phyloP scores from a whole-genome alignment of 2,797 vertebrate species.

The Falco rusticolus region DNA sequence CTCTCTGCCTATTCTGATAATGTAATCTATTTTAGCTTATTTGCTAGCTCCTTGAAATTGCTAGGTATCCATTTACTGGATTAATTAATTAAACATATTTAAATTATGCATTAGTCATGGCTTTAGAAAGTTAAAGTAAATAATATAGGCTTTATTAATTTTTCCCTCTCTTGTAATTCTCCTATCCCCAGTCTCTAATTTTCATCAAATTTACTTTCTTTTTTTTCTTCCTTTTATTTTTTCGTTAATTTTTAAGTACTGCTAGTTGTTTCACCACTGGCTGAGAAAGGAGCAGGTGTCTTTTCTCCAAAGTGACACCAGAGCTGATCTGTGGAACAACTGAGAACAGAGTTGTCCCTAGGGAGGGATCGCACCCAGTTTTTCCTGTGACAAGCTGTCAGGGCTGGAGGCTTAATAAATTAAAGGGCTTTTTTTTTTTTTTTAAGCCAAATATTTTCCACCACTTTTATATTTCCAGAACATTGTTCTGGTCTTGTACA shows the following conservation, averaged over 20 bases:
- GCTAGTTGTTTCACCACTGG: not conserved
- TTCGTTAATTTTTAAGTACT: slow-evolving; percentile 12
- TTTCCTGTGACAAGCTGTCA: slow-evolving; percentile 37
- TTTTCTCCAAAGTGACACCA: not conserved
- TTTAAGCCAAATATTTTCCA: slow-evolving; percentile 31
- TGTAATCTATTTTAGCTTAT: slow-evolving; percentile 45
- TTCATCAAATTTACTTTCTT: slow-evolving; percentile 6
- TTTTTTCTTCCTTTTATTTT: not conserved
- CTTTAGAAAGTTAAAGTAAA: slow-evolving; percentile 58
- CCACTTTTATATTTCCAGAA: slow-evolving; percentile 19
- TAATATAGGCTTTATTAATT: slow-evolving; percentile 45
- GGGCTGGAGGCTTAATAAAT: slow-evolving; percentile 15
- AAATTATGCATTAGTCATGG: slow-evolving; percentile 57
- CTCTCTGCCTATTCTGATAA: slow-evolving; percentile 35
- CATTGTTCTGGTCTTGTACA: slow-evolving; percentile 18
- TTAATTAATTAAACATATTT: slow-evolving; percentile 66
- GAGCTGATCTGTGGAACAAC: slow-evolving; percentile 23
- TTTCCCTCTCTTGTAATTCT: slow-evolving; percentile 29
- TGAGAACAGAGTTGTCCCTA: slow-evolving; percentile 8
- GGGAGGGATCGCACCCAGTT: slow-evolving; percentile 18
- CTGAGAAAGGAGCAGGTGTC: slow-evolving; percentile 36
- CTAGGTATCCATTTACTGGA: slow-evolving; percentile 52
- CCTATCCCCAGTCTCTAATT: not conserved
- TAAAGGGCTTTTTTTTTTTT: not conserved
- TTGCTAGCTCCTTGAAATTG: slow-evolving; percentile 54